phyloP scores from a whole-genome alignment of 2,888 invertebrate species.

The Tipula unca region DNA sequence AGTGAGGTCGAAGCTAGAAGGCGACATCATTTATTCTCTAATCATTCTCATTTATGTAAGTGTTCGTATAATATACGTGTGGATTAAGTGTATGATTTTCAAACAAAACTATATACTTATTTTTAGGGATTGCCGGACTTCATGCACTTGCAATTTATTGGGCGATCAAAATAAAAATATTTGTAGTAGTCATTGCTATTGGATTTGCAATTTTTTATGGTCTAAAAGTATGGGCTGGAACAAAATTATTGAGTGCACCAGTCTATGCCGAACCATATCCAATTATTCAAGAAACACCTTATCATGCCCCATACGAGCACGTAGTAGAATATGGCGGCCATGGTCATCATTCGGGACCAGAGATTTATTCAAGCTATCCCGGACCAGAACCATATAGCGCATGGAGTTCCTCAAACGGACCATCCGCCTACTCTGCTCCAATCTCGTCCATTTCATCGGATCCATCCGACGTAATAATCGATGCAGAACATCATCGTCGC shows the following conservation, averaged over 20 bases:
- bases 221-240: not conserved
- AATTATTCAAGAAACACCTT: not conserved
- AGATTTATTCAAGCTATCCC: not conserved
- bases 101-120: not conserved
- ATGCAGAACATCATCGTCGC: not conserved
- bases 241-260: not conserved
- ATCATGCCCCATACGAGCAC: not conserved
- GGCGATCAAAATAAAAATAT: not conserved
- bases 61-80: not conserved
- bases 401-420: not conserved
- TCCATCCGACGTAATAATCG: not conserved
- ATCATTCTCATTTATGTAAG: not conserved
- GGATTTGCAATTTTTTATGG: not conserved
- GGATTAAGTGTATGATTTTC: not conserved
- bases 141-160: not conserved
- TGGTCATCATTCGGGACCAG: not conserved
- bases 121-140: not conserved
- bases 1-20: not conserved
- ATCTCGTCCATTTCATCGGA: not conserved
- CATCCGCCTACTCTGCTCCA: not conserved
- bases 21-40: not conserved
- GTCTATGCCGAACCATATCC: not conserved
- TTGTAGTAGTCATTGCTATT: not conserved
- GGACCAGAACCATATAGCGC: not conserved
- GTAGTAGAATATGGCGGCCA: not conserved